A percentile compares a stretch with the other conserved stretches of the same genome.
These are phyloP conservation scores for Laticauda colubrina DNA, from an alignment of 2,113 vertebrate species.

Conservation along the genomic window DNA sequence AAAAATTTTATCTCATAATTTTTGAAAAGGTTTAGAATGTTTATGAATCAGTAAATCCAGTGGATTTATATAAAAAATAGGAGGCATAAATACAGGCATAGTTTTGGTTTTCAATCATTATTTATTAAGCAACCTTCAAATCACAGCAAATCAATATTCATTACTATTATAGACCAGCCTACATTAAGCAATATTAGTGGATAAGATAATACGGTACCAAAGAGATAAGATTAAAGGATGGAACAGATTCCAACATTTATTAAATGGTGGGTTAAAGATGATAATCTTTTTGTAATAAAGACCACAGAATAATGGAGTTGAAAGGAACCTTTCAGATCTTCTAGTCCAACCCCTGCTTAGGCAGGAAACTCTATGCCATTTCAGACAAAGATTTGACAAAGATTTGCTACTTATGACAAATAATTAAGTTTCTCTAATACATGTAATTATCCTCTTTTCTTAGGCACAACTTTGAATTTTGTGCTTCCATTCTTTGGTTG, in stretches of 20 bases:
- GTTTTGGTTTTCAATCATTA: neutral
- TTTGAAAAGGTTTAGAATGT: neutral
- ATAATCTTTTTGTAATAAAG: neutral
- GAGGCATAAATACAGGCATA: neutral
- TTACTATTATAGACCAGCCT: neutral
- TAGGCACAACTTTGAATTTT: too few relatives aligned
- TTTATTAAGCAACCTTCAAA: neutral
- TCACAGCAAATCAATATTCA: neutral
- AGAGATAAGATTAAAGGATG: neutral
- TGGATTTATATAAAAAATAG: neutral
- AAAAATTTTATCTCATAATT: neutral
- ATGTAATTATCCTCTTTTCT: too few relatives aligned
- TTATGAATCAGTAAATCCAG: neutral
- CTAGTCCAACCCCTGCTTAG: neutral
- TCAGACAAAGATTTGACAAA: neutral
- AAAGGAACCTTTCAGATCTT: neutral
- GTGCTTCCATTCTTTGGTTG: too few relatives aligned
- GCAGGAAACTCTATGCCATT: neutral
- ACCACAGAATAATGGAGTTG: neutral
- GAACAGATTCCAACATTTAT: neutral
- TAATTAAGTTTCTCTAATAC: too few relatives aligned
- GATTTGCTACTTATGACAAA: neutral
- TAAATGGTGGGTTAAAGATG: neutral
- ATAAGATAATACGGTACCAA: neutral
- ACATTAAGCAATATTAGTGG: neutral